Base-by-base conservation (phyloP, 2,113 vertebrate species). In the Girardinichthys multiradiatus region DNA sequence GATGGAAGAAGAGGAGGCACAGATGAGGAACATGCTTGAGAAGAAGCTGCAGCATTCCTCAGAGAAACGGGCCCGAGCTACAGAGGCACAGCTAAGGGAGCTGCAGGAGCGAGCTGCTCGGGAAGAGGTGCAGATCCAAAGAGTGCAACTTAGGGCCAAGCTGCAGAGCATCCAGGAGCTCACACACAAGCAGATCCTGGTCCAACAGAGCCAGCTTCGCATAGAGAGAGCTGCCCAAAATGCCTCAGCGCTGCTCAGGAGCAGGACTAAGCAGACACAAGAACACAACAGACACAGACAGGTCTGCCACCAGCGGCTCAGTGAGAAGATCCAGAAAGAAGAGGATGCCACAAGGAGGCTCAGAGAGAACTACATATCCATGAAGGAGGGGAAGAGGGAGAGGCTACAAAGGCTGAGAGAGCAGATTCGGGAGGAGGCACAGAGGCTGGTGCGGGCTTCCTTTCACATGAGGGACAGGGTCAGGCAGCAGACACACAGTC, bases 381-480 rank as follows among this genome's bases (percentile, higher is more conserved):
- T 61, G 26, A 95, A 94, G 77, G 94, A 94, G 26, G 77, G 73
- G 81, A 91, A 83, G 76, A 86, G 86, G 33, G 88, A 92, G 79
- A 85, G 82, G 75, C 81, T 95, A 60, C 77, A 76, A 14, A 79
- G 57, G n/a, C 88, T 91, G 54, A 87, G 89, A 4, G 92, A 92
- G 13, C 89, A 91, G 31, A 73, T 84, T 1, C 87, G 88, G 29
- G 87, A 93, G 82, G 91, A 92, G 65, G 91, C 91, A 3, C 91
- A 86, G 10, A 90, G 82, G 68, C 80, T 82, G 69, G 89, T 91
- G 0, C 57, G 48, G 12, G 89, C 93, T 63, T 94, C 93, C 58
- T 93, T 90, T 72, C 87, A 92, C 45, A 79, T 94, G 90, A 92
- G 93, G 77, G 93, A 95, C 33, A 48, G 76, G 8, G 88, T 86